Base-by-base conservation (phyloP, 2,888 invertebrate genomes). In the Meteorus colon region DNA sequence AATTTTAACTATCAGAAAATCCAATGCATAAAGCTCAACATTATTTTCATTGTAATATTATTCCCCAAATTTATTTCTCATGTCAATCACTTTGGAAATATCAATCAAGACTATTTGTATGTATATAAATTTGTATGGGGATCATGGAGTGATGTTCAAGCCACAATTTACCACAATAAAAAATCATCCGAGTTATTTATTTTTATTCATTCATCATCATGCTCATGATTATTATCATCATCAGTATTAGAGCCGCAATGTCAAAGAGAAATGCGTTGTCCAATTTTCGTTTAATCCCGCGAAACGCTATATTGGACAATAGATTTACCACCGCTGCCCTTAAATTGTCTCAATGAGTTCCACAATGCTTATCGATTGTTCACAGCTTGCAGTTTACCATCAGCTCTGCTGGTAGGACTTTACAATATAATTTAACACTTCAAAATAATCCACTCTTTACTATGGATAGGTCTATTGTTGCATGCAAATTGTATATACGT, bases 261-360 rank as follows among this genome's bases (percentile, higher is more conserved):
- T 55, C 19, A 16, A 37, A 55, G 19, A 6, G 37, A 55, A 55
- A 27, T 66, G 71, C 66, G 63, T 65, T 74, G 74, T 59, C 60
- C 66, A 76, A 78, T 78, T 75, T 72, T 65, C 59, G 24, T 55
- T 71, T 34, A 68, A 31, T 55, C 69, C 59, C 24, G 34, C 63
- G 51, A 19, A n/a, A 66, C 41, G 55, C 70, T 66, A 24, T 29
- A 70, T 77, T 67, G 81, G 80, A 78, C 81, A 78, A 81, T 79
- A 70, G 73, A 78, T 78, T 51, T 72, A 34, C 73, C 69, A 63
- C 29, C 31, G 70, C 29, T 72, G 70, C 76, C 67, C 48, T 71
- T 79, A 73, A 79, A 80, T 78, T 77, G 79, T 77, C 77, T 81
- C 79, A 76, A 80, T 80, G 77, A 70, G 71, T 63, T 67, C 72